phyloP scores from a whole-genome alignment of 2,888 invertebrate species.

The Abrostola tripartita region DNA sequence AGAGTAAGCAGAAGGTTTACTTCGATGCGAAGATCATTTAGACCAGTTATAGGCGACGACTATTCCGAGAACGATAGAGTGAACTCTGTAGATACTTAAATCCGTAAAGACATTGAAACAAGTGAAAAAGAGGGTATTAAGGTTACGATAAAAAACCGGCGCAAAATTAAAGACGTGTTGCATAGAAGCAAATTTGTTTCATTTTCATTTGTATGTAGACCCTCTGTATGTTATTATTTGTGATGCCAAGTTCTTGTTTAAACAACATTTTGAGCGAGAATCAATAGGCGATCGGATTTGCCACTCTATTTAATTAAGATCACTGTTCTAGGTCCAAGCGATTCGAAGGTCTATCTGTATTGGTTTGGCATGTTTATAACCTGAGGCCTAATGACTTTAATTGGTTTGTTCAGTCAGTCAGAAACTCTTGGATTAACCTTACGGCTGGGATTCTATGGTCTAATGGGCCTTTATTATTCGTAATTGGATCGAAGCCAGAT shows the following conservation, averaged over 20 bases:
- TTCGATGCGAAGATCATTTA: neutral
- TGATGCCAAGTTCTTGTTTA: neutral
- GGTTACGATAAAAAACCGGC: too few species aligned
- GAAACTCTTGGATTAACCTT: neutral
- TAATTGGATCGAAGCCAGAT: too few species aligned
- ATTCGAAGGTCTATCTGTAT: slow-evolving; percentile 16
- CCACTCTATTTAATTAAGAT: slow-evolving; percentile 45
- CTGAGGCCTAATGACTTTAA: slow-evolving; percentile 8
- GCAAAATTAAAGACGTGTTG: too few species aligned
- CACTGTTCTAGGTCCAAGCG: slow-evolving; percentile 7
- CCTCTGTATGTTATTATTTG: slow-evolving; percentile 13
- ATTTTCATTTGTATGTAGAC: neutral
- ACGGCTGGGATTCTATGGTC: neutral
- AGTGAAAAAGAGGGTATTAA: too few species aligned
- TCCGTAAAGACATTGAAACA: too few species aligned
- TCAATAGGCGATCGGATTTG: slow-evolving; percentile 43
- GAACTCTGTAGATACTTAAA: too few species aligned
- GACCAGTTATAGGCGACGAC: too few species aligned
- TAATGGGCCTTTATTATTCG: neutral
- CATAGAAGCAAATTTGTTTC: too few species aligned
- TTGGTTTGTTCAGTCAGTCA: slow-evolving; percentile 8
- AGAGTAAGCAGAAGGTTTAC: slow-evolving; percentile 14
- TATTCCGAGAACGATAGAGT: too few species aligned
- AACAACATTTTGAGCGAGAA: slow-evolving; percentile 16
- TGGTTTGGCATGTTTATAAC: slow-evolving; percentile 14